Base-by-base conservation (phyloP, 2,797 vertebrate genomes). In the Hemitrygon akajei region DNA sequence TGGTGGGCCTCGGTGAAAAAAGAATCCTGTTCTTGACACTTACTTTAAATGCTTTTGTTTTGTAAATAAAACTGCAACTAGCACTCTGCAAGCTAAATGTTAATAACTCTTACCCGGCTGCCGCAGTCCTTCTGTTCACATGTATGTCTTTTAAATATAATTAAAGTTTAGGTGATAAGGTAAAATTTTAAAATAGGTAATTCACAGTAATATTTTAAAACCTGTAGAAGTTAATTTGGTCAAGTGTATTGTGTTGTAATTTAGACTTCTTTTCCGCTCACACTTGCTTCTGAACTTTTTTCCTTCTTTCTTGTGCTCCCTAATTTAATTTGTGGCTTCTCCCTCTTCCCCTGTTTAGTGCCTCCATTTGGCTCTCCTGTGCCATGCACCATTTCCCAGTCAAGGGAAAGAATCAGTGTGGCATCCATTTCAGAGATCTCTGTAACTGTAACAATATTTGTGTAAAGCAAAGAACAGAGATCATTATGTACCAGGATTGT, bases 1-100 rank as follows among this genome's bases (percentile, higher is more conserved):
- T 97, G 97, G 97, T 97, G 97, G 97, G 96, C 97, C 96, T 94
- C 76, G 40, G 40, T 93, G 69, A 93, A 56, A 93, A 73, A 76
- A 71, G 71, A 93, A n/a, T 75, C 71, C 91, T 76, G 91, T 25
- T n/a, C 71, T 30, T 75, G 91, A 92, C 69, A 92, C 69, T 92
- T 75, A 37, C 66, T 91, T 91, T 91, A 91, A 91, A 91, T 9
- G 47, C 69, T 76, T 47, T 73, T 56, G 37, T 93, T 56, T 47
- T 76, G 71, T 76, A 56, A 71, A 76, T n/a, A 11, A 58, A 75
- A 56, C 91, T 93, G 71, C 27, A 71, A 76, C 93, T 93, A 93
- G 34, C 91, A 93, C 47, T 56, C 22, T 10, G 3, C 73, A 75
- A 27, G 69, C 71, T 58, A 75, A 92, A 73, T 9, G 47, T 76